A percentile compares a stretch with the other conserved stretches of the same genome.
Evolutionary conservation across 2,113 vertebrate species (phyloP).

Genomic region (Cyanoderma ruficeps): DNA sequence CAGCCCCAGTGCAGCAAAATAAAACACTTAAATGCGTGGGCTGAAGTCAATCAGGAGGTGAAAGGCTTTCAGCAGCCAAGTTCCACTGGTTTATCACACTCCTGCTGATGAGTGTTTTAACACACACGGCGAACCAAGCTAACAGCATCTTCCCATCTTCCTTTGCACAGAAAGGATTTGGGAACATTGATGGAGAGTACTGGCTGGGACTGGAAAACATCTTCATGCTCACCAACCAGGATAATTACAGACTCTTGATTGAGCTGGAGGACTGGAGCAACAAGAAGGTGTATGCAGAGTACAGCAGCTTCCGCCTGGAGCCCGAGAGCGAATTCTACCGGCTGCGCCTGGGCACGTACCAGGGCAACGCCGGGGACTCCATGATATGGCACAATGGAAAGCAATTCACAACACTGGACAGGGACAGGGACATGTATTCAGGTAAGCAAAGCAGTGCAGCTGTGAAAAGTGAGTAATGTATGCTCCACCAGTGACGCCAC

Average conservation of each 20-base stretch:
- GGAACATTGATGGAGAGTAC: slow-evolving; percentile 94
- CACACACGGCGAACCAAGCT: background rate
- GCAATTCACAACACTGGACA: slow-evolving; percentile 95
- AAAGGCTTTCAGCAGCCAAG: background rate
- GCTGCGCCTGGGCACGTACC: slow-evolving; percentile 91
- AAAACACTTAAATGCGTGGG: background rate
- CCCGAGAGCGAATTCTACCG: slow-evolving; percentile 90
- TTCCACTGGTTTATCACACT: background rate
- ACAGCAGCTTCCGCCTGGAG: slow-evolving; percentile 94
- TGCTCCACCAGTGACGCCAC: accelerated
- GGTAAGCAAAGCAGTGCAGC: slow-evolving; percentile 67
- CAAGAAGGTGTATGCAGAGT: slow-evolving; percentile 97
- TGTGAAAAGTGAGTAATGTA: accelerated
- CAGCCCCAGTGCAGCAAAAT: background rate
- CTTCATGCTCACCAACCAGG: slow-evolving; percentile 90
- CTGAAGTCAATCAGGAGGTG: background rate
- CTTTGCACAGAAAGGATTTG: slow-evolving; percentile 91
- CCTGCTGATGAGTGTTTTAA: background rate
- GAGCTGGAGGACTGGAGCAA: slow-evolving; percentile 97
- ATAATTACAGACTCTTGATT: slow-evolving; percentile 92
- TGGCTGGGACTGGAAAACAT: slow-evolving; percentile 97
- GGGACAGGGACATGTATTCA: slow-evolving; percentile 92
- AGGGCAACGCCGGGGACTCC: slow-evolving; percentile 96
- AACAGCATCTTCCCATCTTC: background rate
- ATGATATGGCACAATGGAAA: slow-evolving; percentile 95